Conservation (phyloP, 2,888 invertebrate species). For the Tetramorium bicarinatum region DNA sequence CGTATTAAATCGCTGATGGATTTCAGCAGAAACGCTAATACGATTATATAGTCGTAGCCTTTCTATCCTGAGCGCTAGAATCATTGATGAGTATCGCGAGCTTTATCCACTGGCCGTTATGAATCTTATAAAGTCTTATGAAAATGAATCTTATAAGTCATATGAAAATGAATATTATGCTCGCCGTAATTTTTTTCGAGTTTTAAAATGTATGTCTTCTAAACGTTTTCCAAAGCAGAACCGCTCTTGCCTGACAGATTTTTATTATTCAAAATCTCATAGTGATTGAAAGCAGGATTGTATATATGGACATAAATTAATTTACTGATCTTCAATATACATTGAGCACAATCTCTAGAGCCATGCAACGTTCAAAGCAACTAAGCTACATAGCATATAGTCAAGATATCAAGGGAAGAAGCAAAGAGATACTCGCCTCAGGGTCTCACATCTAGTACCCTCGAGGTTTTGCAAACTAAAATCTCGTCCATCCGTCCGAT, state of each 20-base stretch:
- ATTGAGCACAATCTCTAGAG: not conserved
- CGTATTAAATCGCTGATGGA: conserved; percentile 48
- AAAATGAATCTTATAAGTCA: not conserved
- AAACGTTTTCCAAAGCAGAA: not conserved
- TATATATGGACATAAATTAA: not conserved
- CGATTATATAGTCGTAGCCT: conserved; percentile 36
- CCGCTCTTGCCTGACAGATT: not conserved
- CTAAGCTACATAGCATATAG: not conserved
- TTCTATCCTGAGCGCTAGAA: not conserved
- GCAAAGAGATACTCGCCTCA: not conserved
- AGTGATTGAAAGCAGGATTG: not conserved
- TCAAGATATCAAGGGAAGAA: not conserved
- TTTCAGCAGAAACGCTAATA: conserved; percentile 48
- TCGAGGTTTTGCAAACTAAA: conserved; percentile 35
- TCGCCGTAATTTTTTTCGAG: not conserved
- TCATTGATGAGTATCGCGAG: conserved; percentile 35
- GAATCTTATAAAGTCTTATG: not conserved
- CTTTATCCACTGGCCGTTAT: not conserved
- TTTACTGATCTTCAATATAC: not conserved
- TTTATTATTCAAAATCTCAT: not conserved
- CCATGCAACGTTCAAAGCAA: not conserved
- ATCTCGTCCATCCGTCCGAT: not conserved
- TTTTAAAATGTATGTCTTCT: not conserved
- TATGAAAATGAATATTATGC: not conserved
- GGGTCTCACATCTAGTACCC: not conserved